phyloP scores from a whole-genome alignment of 2,888 invertebrate genomes.

The Heteromurus nitidus region DNA sequence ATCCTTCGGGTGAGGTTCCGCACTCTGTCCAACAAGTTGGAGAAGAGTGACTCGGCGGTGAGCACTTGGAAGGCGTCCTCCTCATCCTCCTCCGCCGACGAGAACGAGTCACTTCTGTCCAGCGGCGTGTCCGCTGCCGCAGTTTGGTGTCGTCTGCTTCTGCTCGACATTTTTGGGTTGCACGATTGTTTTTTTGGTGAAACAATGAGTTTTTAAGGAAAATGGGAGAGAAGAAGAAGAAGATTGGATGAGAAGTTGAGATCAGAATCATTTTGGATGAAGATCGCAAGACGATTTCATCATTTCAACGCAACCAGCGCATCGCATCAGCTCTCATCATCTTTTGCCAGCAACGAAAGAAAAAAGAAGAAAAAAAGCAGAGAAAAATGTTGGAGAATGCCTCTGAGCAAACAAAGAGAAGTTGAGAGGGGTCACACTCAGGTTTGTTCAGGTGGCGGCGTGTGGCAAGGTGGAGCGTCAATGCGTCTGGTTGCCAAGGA shows the following conservation, averaged over 20 bases:
- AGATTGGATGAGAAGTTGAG: background rate
- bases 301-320: background rate
- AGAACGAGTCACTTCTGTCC: conserved; percentile 88
- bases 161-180: too few species aligned
- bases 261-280: background rate
- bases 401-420: background rate
- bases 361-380: conserved; percentile 13
- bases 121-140: conserved; percentile 73
- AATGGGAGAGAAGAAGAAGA: background rate
- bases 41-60: conserved; percentile 93
- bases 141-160: conserved; percentile 37
- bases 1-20: conserved; percentile 89
- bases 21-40: conserved; percentile 78
- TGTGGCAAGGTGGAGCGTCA: background rate
- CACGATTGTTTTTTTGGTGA: background rate
- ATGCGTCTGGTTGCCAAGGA: conserved; percentile 8
- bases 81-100: conserved; percentile 87
- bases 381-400: conserved; percentile 3
- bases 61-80: conserved; percentile 94
- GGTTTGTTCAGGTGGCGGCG: background rate
- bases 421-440: background rate
- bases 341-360: background rate
- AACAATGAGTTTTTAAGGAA: background rate
- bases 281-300: background rate
- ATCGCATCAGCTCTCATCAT: conserved; percentile 12